A percentile compares a stretch with the other conserved stretches of the same genome.
These are phyloP conservation scores for Colletes latitarsis DNA, from an alignment of 1,140 invertebrate species.

Conservation along the genomic window DNA sequence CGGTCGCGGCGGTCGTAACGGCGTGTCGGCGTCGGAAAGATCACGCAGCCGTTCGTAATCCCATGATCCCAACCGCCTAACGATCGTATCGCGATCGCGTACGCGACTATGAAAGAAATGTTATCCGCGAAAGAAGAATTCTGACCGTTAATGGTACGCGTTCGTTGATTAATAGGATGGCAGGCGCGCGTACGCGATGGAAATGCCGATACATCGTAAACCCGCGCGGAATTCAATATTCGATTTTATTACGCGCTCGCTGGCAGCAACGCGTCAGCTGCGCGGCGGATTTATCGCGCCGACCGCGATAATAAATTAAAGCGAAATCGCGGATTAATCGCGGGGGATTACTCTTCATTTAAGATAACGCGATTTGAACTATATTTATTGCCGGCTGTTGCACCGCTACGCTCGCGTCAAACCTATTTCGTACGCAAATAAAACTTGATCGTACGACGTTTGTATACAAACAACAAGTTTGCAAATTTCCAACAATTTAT, in stretches of 20 bases:
- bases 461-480: no score
- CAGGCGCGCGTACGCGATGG: neutral
- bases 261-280: neutral
- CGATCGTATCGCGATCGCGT: constrained; percentile 24
- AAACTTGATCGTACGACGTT: no score
- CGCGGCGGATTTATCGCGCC: neutral
- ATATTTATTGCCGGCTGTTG: no score
- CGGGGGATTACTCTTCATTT: no score
- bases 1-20: no score
- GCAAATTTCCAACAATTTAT: no score
- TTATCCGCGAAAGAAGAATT: constrained; percentile 7
- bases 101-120: neutral
- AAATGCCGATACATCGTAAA: neutral
- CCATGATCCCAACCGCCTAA: neutral
- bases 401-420: no score
- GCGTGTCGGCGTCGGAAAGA: constrained; percentile 15
- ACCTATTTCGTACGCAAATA: no score
- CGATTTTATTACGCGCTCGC: neutral
- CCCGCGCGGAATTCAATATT: neutral
- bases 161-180: neutral
- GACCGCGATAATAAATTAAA: no score
- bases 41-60: constrained; percentile 41
- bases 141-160: neutral
- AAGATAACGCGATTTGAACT: no score
- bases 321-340: no score